Percentiles rank a stretch among this genome's conserved stretches.
phyloP scores from a whole-genome alignment of 1,140 invertebrate genomes.

The Papilio xuthus region DNA sequence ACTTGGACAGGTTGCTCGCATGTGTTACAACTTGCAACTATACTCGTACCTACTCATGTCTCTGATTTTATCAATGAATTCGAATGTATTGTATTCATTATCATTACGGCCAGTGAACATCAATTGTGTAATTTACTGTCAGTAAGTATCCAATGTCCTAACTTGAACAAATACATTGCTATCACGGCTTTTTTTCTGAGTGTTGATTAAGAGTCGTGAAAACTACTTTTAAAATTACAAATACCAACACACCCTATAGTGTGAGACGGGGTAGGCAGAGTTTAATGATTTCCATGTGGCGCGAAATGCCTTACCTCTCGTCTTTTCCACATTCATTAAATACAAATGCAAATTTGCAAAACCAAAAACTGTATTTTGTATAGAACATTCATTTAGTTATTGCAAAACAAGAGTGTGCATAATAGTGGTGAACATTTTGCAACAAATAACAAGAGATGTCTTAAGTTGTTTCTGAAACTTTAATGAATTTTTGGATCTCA shows the following conservation, averaged over 20 bases:
- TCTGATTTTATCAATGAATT: constrained; percentile 52
- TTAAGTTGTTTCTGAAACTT: constrained; percentile 6
- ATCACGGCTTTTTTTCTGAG: no score
- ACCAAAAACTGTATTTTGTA: not conserved
- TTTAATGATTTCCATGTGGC: not conserved
- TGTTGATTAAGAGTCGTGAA: not conserved
- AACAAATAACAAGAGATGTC: constrained; percentile 14
- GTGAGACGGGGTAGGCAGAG: not conserved
- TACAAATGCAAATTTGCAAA: not conserved
- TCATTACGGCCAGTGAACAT: not conserved
- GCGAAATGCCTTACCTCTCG: not conserved
- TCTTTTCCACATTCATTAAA: not conserved
- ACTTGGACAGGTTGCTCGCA: constrained; percentile 24
- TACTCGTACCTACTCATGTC: constrained; percentile 22
- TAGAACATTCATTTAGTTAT: not conserved
- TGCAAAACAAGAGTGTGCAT: constrained; percentile 6
- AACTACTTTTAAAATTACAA: not conserved
- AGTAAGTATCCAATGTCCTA: not conserved
- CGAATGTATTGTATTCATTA: constrained; percentile 22
- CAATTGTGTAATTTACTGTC: not conserved
- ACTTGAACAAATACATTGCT: not conserved
- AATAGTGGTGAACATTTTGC: constrained; percentile 21
- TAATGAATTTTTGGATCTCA: not conserved
- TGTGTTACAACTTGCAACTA: constrained; percentile 15
- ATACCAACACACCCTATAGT: not conserved